Evolutionary conservation across 1,140 invertebrate species (phyloP), one percentile per base, ranked within the genome.

Genomic region (Zaprionus kolodkinae): DNA sequence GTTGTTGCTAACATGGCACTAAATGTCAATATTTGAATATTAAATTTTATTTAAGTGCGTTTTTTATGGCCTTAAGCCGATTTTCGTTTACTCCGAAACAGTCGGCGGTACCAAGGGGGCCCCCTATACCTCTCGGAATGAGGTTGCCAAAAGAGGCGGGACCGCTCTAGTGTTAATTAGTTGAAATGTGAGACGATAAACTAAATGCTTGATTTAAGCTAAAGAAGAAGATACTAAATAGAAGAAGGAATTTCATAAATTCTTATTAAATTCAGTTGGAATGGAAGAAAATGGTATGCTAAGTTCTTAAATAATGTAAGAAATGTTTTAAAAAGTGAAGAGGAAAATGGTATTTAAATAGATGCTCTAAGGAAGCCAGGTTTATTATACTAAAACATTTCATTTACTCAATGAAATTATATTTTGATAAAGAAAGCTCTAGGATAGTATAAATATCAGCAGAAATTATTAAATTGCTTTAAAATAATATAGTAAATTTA

Each of bases 11-110:
- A 91, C 87, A 91, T 91, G 83, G 76, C 82, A 91, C 83, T 91
- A 91, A 91, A 91, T 91, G 87, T 91, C 87, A 91, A 91, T 91
- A 91, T 91, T 91, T 91, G 88, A 91, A 91, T 91, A 91, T 91
- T 85, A 91, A 91, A 91, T 88, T 91, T 91, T 91, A 91, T 84
- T 91, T 91, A 91, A 91, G 83, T 91, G 87, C 87, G 80, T 91
- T 84, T 91, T 91, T 91, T 91, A 91, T 91, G 83, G 71, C 70
- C 78, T 72, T 87, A 91, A 91, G 87, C 87, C 82, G 88, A 91
- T 91, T 91, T 91, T 87, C 75, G 87, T 79, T 74, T 84, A 84
- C 78, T 81, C 81, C 72, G 56, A 33, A 89, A 75, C 80, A 67
- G 76, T 76, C 72, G 72, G 30, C 76, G 77, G 27, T 6, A 21